Conservation (phyloP, 53 echinoderm and acorn worm genomes). For the Mesocentrotus franciscanus region DNA sequence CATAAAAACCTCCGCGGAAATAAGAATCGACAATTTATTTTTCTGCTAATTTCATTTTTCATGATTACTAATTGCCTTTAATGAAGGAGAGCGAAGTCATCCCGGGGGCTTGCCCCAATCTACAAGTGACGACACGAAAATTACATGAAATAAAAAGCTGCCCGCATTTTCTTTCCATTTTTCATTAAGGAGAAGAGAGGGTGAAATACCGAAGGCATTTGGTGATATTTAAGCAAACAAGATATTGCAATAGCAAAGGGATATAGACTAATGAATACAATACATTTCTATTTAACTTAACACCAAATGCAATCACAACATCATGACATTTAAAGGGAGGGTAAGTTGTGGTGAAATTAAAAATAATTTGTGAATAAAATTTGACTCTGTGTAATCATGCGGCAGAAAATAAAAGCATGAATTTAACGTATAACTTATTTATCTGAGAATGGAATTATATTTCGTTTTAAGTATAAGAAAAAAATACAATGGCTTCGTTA, state of each 20-base stretch:
- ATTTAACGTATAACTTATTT: too few relatives aligned
- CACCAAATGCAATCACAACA: not conserved
- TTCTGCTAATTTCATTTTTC: constrained; percentile 41
- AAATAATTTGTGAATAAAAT: too few relatives aligned
- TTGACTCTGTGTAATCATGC: too few relatives aligned
- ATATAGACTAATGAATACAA: constrained; percentile 31
- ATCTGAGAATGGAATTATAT: too few relatives aligned
- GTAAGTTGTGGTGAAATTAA: too few relatives aligned
- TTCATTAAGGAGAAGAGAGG: not conserved
- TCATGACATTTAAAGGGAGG: not conserved
- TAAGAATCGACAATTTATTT: constrained; percentile 8
- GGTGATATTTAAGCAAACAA: constrained; percentile 34
- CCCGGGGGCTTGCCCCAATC: not conserved
- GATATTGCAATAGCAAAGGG: not conserved
- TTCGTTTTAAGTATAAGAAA: too few relatives aligned
- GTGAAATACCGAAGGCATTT: not conserved
- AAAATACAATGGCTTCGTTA: too few relatives aligned
- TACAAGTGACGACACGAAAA: not conserved
- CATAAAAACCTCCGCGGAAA: not conserved
- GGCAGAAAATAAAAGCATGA: too few relatives aligned
- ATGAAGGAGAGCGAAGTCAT: not conserved
- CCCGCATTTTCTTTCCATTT: not conserved
- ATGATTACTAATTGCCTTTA: constrained; percentile 59
- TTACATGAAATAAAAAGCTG: not conserved
- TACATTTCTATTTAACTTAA: not conserved